Percentiles rank a stretch among this genome's conserved stretches.
phyloP scores from a whole-genome alignment of 2,888 invertebrate species.

The Apamea epomidion region DNA sequence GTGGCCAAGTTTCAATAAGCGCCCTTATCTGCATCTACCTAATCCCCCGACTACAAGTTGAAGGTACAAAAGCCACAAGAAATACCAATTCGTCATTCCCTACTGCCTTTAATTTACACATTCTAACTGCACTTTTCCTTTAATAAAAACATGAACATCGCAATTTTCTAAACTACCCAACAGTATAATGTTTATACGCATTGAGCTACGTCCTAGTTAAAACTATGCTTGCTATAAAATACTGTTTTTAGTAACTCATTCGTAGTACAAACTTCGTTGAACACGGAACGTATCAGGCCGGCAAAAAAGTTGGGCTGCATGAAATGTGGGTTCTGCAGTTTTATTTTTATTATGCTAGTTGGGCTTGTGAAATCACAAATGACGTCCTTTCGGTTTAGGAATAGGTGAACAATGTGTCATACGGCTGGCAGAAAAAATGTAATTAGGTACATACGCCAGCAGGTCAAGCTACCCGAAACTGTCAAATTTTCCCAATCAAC shows the following conservation, averaged over 20 bases:
- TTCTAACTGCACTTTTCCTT: neutral
- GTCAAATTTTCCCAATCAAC: no score
- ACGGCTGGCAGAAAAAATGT: neutral
- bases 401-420: neutral
- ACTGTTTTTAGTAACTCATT: slow-evolving; percentile 61
- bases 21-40: no score
- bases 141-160: slow-evolving; percentile 1
- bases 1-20: neutral
- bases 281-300: slow-evolving; percentile 49
- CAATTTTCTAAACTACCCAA: slow-evolving; percentile 38
- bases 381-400: slow-evolving; percentile 10
- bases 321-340: slow-evolving; percentile 45
- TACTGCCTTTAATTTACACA: no score
- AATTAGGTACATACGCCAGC: no score
- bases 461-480: no score
- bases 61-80: neutral
- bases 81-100: neutral
- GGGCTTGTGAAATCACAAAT: slow-evolving; percentile 31
- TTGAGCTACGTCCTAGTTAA: slow-evolving; percentile 55
- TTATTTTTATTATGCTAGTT: slow-evolving; percentile 43
- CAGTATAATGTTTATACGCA: slow-evolving; percentile 46
- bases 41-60: no score
- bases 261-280: slow-evolving; percentile 59
- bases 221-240: slow-evolving; percentile 61
- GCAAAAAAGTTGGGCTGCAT: slow-evolving; percentile 59